These are phyloP conservation scores for Iguana delicatissima DNA, from an alignment of 2,797 vertebrate genomes.

Conservation along the genomic window DNA sequence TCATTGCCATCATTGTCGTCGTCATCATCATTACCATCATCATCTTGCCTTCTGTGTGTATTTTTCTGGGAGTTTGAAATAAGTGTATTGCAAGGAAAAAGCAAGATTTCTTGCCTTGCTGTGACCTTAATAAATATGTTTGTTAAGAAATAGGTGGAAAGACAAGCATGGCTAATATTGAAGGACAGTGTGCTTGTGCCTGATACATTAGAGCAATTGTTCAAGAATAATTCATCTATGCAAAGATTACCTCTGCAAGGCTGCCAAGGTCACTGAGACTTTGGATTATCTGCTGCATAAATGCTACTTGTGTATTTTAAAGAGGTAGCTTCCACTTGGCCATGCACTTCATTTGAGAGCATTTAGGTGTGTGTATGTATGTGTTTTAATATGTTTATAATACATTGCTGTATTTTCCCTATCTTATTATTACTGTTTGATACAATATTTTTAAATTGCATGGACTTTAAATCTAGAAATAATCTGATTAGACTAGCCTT, in stretches of 20 bases:
- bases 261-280: slow-evolving; percentile 72
- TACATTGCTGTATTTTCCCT: not conserved
- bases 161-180: slow-evolving; percentile 75
- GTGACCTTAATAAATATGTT: slow-evolving; percentile 68
- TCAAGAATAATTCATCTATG: slow-evolving; percentile 75
- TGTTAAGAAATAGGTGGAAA: slow-evolving; percentile 70
- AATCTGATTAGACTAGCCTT: not conserved
- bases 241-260: slow-evolving; percentile 72
- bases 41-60: not conserved
- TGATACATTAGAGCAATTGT: slow-evolving; percentile 75
- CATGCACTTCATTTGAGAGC: slow-evolving; percentile 6
- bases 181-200: slow-evolving; percentile 71
- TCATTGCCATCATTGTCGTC: not conserved
- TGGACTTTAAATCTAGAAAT: not conserved
- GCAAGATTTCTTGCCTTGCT: slow-evolving; percentile 41
- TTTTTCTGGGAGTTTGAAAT: not conserved
- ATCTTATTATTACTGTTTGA: slow-evolving; percentile 18
- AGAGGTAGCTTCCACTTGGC: slow-evolving; percentile 44
- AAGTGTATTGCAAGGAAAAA: slow-evolving; percentile 32
- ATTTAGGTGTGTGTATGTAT: not conserved
- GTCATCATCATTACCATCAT: not conserved
- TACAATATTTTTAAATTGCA: slow-evolving; percentile 3
- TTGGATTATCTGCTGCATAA: slow-evolving; percentile 59
- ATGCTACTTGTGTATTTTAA: slow-evolving; percentile 62
- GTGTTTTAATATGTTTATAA: slow-evolving; percentile 19